Base-by-base conservation (phyloP, 2,113 vertebrate genomes). In the Rhynchopsitta pachyrhyncha region DNA sequence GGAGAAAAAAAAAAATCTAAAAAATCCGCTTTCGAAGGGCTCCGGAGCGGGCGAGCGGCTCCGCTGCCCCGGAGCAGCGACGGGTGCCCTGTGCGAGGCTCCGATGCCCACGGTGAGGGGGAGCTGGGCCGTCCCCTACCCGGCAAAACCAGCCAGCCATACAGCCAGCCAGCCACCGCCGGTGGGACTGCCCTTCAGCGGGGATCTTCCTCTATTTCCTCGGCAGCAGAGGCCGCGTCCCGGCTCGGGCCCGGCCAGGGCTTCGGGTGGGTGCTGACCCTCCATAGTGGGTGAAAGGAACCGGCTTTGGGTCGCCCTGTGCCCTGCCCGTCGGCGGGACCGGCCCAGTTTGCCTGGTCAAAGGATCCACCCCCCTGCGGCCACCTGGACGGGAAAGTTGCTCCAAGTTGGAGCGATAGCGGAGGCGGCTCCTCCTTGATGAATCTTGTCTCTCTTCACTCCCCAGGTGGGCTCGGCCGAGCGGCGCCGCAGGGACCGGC, bases 361-460 rank as follows among this genome's bases (percentile, higher is more conserved):
- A 62, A 59, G 69, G 64, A 29, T 77, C 83, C 94, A 14, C 83
- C 41, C 24, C 64, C 75, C 69, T 41, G 68, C 63, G n/a, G 52
- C 47, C 93, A 25, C 76, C 73, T 70, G 35, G 31, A 66, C 86
- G 71, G 69, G 35, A 90, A 94, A 94, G 90, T 94, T 94, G 79
- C 64, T 90, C 90, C 92, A 94, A 92, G 86, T 92, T 88, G 92
- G 82, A 64, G 79, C 79, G 64, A n/a, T 64, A 68, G 79, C 35
- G 53, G 46, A 59, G 47, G 67, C 79, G 44, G 82, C 86, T 63
- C 23, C 82, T 71, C 79, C 69, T 85, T 85, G 70, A 90, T 70
- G 37, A 29, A 2, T 60, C 59, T 62, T 42, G 46, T 90, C 37
- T 78, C 70, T 92, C 52, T 80, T 86, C 41, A 69, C 57, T 82